Evolutionary conservation across 2,888 invertebrate species (phyloP).

Genomic region (Ptilodon capucinus): DNA sequence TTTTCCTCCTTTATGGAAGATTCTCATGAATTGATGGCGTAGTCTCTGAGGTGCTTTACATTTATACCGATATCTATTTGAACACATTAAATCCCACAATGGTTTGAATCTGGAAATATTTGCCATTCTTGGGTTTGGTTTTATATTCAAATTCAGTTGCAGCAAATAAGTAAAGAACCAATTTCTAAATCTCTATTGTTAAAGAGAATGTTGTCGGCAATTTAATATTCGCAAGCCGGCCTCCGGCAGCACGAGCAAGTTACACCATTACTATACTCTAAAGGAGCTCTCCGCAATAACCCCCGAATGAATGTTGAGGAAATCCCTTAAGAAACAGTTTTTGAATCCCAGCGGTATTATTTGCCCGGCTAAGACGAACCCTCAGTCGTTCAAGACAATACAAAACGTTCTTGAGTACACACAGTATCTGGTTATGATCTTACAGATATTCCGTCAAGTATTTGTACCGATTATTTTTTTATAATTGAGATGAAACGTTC

Average conservation of each 20-base stretch:
- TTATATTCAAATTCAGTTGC: background rate
- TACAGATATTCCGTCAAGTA: constrained; percentile 7
- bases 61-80: constrained; percentile 18
- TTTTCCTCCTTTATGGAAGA: constrained; percentile 29
- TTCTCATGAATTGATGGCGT: constrained; percentile 30
- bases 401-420: constrained; percentile 48
- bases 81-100: background rate
- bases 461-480: background rate
- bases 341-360: constrained; percentile 56
- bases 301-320: constrained; percentile 56
- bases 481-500: background rate
- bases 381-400: constrained; percentile 50
- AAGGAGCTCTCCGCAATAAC: constrained; percentile 55
- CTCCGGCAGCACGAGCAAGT: constrained; percentile 33
- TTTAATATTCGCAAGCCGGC: constrained; percentile 38
- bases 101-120: background rate
- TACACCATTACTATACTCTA: constrained; percentile 49
- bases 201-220: constrained; percentile 24
- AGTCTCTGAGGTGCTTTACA: constrained; percentile 18
- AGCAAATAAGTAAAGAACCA: constrained; percentile 5
- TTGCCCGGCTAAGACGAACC: constrained; percentile 48
- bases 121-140: background rate
- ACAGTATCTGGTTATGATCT: constrained; percentile 25
- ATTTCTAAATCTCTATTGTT: constrained; percentile 20
- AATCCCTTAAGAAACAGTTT: constrained; percentile 60